Conservation (phyloP, 2,888 invertebrate species). For the Leptothorax acervorum region DNA sequence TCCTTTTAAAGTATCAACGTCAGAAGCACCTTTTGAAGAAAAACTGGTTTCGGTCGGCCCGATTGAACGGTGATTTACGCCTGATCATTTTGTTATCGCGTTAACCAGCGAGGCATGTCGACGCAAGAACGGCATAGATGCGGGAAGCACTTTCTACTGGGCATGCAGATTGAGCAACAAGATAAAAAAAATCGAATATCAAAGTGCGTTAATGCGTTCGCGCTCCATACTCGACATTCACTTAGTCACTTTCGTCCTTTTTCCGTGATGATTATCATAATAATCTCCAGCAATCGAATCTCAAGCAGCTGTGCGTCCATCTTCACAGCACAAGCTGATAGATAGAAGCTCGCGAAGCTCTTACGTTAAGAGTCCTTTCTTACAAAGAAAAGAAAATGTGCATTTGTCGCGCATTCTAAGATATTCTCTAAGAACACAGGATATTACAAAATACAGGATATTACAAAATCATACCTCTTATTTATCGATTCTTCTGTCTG, state of each 20-base stretch:
- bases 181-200: constrained; percentile 24
- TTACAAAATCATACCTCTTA: not conserved
- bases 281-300: constrained; percentile 18
- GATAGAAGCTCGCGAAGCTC: constrained; percentile 3
- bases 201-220: constrained; percentile 28
- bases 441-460: not conserved
- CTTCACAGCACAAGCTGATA: not conserved
- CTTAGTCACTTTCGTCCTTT: constrained; percentile 1
- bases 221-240: not conserved
- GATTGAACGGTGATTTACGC: constrained; percentile 69
- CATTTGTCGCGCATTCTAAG: constrained; percentile 12
- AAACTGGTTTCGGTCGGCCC: constrained; percentile 69
- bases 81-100: constrained; percentile 66
- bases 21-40: constrained; percentile 38
- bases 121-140: constrained; percentile 45
- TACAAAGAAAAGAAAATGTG: not conserved
- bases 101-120: constrained; percentile 24
- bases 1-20: constrained; percentile 16
- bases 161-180: constrained; percentile 40
- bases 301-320: not conserved
- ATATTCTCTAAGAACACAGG: not conserved
- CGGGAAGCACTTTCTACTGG: constrained; percentile 48
- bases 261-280: constrained; percentile 29
- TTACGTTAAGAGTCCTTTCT: not conserved
- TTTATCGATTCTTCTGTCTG: not conserved